A percentile compares a stretch with the other conserved stretches of the same genome.
Conservation (phyloP, 2,888 invertebrate genomes). For the Dermolepida albohirtum region DNA sequence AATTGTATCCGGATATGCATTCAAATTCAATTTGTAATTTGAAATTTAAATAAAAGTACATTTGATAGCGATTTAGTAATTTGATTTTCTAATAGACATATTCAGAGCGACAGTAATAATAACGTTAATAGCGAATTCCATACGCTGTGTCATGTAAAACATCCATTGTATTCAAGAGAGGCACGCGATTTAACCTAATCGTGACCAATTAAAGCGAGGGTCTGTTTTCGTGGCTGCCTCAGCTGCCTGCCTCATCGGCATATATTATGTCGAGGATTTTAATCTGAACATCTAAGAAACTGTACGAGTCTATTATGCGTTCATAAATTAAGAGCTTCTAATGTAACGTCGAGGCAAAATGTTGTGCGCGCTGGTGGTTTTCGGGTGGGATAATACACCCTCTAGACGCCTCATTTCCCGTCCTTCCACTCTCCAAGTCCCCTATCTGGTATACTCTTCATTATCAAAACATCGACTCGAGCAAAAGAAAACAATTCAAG, state of each 20-base stretch:
- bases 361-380: constrained; percentile 14
- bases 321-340: constrained; percentile 34
- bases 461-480: constrained; percentile 24
- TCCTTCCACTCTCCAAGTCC: neutral
- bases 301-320: constrained; percentile 28
- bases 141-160: constrained; percentile 11
- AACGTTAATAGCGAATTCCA: constrained; percentile 15
- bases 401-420: neutral
- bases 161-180: constrained; percentile 1
- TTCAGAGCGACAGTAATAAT: constrained; percentile 1
- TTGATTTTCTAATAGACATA: neutral
- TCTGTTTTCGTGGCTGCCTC: constrained; percentile 11
- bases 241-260: constrained; percentile 21
- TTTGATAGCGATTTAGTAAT: too few species aligned
- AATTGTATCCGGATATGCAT: too few species aligned
- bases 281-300: constrained; percentile 36
- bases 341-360: constrained; percentile 15
- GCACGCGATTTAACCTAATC: neutral
- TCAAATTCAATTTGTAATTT: too few species aligned
- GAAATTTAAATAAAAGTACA: too few species aligned
- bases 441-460: constrained; percentile 8
- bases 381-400: neutral
- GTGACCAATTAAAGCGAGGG: constrained; percentile 31
- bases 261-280: constrained; percentile 26
- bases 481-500: constrained; percentile 21